A percentile compares a stretch with the other conserved stretches of the same genome.
These are phyloP conservation scores for Bemisia tabaci DNA, from an alignment of 1,140 invertebrate genomes.

Conservation along the genomic window DNA sequence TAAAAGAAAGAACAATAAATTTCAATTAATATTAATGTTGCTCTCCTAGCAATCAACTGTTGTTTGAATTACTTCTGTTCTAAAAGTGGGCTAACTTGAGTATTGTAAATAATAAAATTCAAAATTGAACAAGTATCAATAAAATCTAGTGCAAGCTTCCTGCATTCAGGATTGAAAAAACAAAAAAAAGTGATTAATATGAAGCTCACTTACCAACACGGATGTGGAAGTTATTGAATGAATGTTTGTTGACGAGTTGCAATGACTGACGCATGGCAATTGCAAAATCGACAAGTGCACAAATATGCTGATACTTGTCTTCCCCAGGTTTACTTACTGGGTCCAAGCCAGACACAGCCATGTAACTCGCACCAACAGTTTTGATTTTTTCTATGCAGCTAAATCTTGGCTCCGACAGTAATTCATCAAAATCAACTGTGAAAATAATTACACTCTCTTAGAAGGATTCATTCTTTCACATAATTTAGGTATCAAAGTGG, in stretches of 20 bases:
- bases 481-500: too few species aligned
- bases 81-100: too few species aligned
- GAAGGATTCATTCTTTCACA: too few species aligned
- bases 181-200: constrained; percentile 2
- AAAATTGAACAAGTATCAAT: too few species aligned
- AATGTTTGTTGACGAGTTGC: constrained; percentile 87
- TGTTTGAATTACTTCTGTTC: too few species aligned
- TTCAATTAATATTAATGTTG: too few species aligned
- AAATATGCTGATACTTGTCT: constrained; percentile 59
- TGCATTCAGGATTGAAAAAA: constrained; percentile 1
- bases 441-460: constrained; percentile 21
- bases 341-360: constrained; percentile 93
- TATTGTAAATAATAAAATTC: too few species aligned
- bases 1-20: too few species aligned
- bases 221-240: constrained; percentile 93
- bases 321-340: constrained; percentile 31
- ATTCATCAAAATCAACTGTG: constrained; percentile 78
- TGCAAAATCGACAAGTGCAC: constrained; percentile 83
- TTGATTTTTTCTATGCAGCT: constrained; percentile 96
- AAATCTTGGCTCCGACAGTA: constrained; percentile 79
- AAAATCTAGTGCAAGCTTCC: too few species aligned
- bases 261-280: constrained; percentile 79
- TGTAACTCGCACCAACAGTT: constrained; percentile 91
- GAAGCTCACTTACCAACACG: constrained; percentile 52
- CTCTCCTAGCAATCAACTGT: too few species aligned